Percentiles rank a stretch among this genome's conserved stretches.
Conservation (phyloP, 1,140 invertebrate genomes). For the Harlomillsia oculata region DNA sequence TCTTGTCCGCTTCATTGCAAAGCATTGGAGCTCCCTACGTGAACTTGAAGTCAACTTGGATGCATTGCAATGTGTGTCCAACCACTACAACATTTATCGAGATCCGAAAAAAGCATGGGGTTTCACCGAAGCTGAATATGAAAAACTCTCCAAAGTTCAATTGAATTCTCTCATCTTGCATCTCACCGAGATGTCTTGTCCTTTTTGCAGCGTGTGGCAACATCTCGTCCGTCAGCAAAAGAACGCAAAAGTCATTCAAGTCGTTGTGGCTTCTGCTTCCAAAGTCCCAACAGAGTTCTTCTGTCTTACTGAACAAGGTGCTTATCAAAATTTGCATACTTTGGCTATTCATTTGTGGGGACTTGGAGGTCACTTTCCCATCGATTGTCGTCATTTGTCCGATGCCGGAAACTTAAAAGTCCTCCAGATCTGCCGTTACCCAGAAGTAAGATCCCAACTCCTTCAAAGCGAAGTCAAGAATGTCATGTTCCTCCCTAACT, state of each 20-base stretch:
- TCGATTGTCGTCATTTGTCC: slow-evolving; percentile 9
- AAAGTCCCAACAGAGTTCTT: slow-evolving; percentile 4
- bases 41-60: slow-evolving; percentile 7
- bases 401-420: slow-evolving; percentile 2
- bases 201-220: slow-evolving; percentile 7
- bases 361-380: slow-evolving; percentile 9
- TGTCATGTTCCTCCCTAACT: not conserved
- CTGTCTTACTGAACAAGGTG: not conserved
- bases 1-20: slow-evolving; percentile 5
- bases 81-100: not conserved
- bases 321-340: not conserved
- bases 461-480: not conserved
- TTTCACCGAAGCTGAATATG: slow-evolving; percentile 1
- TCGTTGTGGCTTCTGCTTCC: slow-evolving; percentile 2
- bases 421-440: slow-evolving; percentile 5
- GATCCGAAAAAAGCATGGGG: not conserved
- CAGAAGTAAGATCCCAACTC: slow-evolving; percentile 7
- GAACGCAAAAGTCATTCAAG: not conserved
- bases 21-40: slow-evolving; percentile 3
- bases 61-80: slow-evolving; percentile 7
- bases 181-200: slow-evolving; percentile 3
- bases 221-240: slow-evolving; percentile 6
- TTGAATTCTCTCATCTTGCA: not conserved
- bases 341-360: slow-evolving; percentile 8
- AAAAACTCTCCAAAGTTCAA: slow-evolving; percentile 2